A percentile compares a stretch with the other conserved stretches of the same genome.
Conservation (phyloP, 2,797 vertebrate species). For the Propithecus perrieri region DNA sequence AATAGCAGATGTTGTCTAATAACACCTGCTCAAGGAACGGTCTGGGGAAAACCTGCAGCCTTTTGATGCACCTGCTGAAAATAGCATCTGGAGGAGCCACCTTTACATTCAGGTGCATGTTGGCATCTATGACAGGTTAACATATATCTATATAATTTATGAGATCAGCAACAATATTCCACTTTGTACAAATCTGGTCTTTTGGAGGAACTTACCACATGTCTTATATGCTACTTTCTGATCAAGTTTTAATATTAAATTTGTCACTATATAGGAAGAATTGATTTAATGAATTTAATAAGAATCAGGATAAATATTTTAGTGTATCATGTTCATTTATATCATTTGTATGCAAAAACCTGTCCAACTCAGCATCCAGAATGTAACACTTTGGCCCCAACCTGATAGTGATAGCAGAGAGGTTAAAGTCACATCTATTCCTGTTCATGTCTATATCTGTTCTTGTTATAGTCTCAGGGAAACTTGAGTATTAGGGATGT, state of each 20-base stretch:
- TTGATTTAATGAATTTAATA: neutral
- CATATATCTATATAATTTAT: neutral
- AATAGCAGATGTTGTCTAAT: constrained; percentile 51
- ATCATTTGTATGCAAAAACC: neutral
- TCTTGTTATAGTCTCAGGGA: neutral
- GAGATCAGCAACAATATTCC: neutral
- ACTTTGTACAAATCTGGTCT: neutral
- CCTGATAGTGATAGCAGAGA: neutral
- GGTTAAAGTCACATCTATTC: neutral
- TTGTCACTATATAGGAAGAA: neutral
- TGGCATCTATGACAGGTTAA: neutral
- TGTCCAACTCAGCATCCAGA: neutral
- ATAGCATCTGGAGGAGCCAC: constrained; percentile 28
- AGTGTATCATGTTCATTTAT: neutral
- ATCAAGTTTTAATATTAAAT: constrained; percentile 24
- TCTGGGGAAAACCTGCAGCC: neutral
- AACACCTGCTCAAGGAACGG: neutral
- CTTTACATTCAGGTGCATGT: neutral
- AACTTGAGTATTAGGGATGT: neutral
- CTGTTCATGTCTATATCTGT: neutral
- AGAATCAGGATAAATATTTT: neutral
- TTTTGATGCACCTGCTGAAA: constrained; percentile 1
- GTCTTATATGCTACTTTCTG: neutral
- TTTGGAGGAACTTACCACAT: neutral
- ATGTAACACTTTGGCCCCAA: neutral